Percentiles rank a stretch among this genome's conserved stretches.
Conservation (phyloP, 2,797 vertebrate genomes). For the Benthosema pterotum region DNA sequence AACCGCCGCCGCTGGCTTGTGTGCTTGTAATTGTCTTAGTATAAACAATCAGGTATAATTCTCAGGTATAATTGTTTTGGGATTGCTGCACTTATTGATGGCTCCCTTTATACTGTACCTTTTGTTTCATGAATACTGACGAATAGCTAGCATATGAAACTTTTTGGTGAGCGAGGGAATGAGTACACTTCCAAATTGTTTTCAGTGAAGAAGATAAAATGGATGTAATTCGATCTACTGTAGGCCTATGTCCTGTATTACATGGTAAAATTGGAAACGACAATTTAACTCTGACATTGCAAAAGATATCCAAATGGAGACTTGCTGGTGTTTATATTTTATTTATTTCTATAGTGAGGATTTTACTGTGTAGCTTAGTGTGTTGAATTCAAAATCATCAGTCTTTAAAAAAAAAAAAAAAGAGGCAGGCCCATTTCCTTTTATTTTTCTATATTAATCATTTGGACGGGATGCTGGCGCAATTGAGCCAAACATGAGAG, state of each 20-base stretch:
- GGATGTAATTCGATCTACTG: slow-evolving; percentile 56
- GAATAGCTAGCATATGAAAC: slow-evolving; percentile 25
- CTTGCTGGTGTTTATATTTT: too few relatives aligned
- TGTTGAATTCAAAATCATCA: slow-evolving; percentile 49
- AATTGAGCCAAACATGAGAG: slow-evolving; percentile 58
- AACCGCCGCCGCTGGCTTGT: too few relatives aligned
- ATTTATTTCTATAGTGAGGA: too few relatives aligned
- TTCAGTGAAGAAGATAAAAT: slow-evolving; percentile 19
- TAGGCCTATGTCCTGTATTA: too few relatives aligned
- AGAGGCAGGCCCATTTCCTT: slow-evolving; percentile 59
- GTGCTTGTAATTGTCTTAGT: too few relatives aligned
- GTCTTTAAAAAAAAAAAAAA: slow-evolving; percentile 19
- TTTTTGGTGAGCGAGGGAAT: slow-evolving; percentile 23
- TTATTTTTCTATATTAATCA: slow-evolving; percentile 54
- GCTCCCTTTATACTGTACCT: not conserved
- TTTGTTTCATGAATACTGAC: not conserved
- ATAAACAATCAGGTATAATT: too few relatives aligned
- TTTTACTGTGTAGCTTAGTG: slow-evolving; percentile 48
- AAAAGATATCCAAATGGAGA: too few relatives aligned
- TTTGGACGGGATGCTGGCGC: slow-evolving; percentile 53
- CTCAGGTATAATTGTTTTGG: not conserved
- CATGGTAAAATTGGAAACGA: too few relatives aligned
- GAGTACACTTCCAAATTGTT: slow-evolving; percentile 18
- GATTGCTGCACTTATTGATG: slow-evolving; percentile 20
- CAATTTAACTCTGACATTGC: too few relatives aligned